Evolutionary conservation across 2,888 invertebrate species (phyloP).

Genomic region (Rotaria sp.): DNA sequence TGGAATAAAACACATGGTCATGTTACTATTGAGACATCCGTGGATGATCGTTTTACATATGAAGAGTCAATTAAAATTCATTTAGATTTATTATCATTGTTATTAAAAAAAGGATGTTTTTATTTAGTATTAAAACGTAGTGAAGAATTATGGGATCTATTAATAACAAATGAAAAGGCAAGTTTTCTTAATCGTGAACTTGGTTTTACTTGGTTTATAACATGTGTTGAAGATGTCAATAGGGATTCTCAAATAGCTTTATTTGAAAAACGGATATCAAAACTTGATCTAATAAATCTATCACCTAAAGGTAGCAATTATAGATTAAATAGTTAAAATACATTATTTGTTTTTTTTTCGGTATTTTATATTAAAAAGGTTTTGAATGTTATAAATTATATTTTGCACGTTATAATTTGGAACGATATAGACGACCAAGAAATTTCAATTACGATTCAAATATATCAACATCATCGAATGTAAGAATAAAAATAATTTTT

Average conservation of each 20-base stretch:
- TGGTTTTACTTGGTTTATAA: constrained; percentile 57
- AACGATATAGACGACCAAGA: constrained; percentile 40
- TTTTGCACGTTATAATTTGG: neutral
- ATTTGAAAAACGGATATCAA: constrained; percentile 57
- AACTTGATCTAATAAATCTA: constrained; percentile 54
- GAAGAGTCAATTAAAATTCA: constrained; percentile 55
- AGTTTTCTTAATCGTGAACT: constrained; percentile 57
- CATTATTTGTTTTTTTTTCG: neutral
- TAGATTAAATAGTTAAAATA: neutral
- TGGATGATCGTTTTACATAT: constrained; percentile 56
- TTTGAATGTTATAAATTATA: constrained; percentile 56
- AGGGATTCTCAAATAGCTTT: constrained; percentile 55
- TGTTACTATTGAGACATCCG: constrained; percentile 50
- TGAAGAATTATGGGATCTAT: constrained; percentile 57
- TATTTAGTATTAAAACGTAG: constrained; percentile 56
- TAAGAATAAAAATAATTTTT: too few species aligned
- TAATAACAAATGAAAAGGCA: constrained; percentile 54
- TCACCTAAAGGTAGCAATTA: constrained; percentile 49
- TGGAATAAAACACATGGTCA: constrained; percentile 37
- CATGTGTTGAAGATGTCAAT: constrained; percentile 56
- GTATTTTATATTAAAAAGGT: constrained; percentile 44
- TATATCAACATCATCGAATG: neutral
- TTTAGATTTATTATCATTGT: constrained; percentile 57
- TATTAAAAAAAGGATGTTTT: constrained; percentile 57
- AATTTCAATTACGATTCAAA: neutral